Evolutionary conservation across 2,113 vertebrate genomes (phyloP), one percentile per base, ranked within the genome.

Genomic region (Plotosus lineatus): DNA sequence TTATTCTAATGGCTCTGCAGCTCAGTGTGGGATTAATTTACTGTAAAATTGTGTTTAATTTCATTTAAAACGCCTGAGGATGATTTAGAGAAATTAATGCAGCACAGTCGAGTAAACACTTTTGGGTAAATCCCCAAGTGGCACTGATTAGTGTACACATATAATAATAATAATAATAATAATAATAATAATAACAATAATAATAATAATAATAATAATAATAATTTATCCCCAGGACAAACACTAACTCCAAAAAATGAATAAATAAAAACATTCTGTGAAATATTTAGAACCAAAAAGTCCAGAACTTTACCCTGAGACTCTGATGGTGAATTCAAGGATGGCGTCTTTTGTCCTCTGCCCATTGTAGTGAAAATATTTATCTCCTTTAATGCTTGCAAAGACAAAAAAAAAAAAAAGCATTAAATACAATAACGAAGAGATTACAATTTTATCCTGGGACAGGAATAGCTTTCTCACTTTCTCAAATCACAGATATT

Each of bases 281-380:
- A 15, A 21, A 63, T 61, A 14, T 71, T 28, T 26, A 2, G 1
- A 44, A n/a, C n/a, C n/a, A n/a, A n/a, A 36, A 31, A 4, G 9
- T 40, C 1, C 4, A 33, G 31, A 6, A 8, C n/a, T 19, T 95
- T 91, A 98, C 97, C 98, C 98, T 80, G 93, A 92, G 1, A 98
- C 94, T 87, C 98, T 93, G 84, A 95, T 90, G 84, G 95, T 93
- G 90, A 98, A 99, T 44, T 97, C 96, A 89, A 98, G 88, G 79
- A 99, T 99, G 84, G 92, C 96, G 75, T 97, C 96, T 91, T 94
- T 97, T 71, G 94, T 98, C 86, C 95, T 93, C 7, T 93, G 94
- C 38, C 98, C 97, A 84, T 90, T 91, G 60, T 98, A 98, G 88
- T 94, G 95, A 85, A 97, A 99, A 8, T 94, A 95, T 73, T 95